Evolutionary conservation across 2,113 vertebrate genomes (phyloP).

Genomic region (Thalassoma bifasciatum): DNA sequence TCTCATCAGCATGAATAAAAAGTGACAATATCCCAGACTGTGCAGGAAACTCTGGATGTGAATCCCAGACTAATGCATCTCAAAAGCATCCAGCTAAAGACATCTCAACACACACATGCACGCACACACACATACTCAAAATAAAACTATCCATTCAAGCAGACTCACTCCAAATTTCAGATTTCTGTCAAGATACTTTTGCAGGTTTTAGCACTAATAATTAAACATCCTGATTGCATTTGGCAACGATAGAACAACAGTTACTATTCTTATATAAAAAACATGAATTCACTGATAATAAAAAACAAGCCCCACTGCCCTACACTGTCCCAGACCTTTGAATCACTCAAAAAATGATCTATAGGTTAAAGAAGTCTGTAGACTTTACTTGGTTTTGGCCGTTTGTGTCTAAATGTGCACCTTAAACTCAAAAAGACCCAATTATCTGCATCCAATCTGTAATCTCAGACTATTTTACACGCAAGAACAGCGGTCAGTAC

Average conservation of each 20-base stretch:
- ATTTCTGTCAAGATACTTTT: conserved; percentile 49
- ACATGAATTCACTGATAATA: conserved; percentile 32
- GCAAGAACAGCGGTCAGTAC: conserved; percentile 3
- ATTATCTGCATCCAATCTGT: conserved; percentile 27
- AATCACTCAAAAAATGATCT: conserved; percentile 36
- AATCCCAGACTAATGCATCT: conserved; percentile 48
- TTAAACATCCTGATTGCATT: conserved; percentile 47
- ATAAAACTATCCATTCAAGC: conserved; percentile 36
- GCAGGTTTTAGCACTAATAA: conserved; percentile 45
- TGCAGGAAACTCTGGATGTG: conserved; percentile 59
- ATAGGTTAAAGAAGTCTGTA: conserved; percentile 21
- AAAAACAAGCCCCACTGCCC: conserved; percentile 36
- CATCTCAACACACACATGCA: conserved; percentile 18
- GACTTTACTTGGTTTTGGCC: conserved; percentile 27
- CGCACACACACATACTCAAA: conserved; percentile 9
- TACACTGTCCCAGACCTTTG: conserved; percentile 7
- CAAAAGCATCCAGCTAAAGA: conserved; percentile 37
- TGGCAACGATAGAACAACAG: conserved; percentile 17
- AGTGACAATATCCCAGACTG: conserved; percentile 55
- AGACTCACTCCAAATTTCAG: conserved; percentile 38
- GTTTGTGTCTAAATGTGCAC: conserved; percentile 40
- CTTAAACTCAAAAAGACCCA: conserved; percentile 52
- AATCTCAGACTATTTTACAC: conserved; percentile 46
- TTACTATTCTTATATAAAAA: conserved; percentile 28
- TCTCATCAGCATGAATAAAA: conserved; percentile 57